Evolutionary conservation across 2,113 vertebrate genomes (phyloP).

Genomic region (Mohoua ochrocephala): DNA sequence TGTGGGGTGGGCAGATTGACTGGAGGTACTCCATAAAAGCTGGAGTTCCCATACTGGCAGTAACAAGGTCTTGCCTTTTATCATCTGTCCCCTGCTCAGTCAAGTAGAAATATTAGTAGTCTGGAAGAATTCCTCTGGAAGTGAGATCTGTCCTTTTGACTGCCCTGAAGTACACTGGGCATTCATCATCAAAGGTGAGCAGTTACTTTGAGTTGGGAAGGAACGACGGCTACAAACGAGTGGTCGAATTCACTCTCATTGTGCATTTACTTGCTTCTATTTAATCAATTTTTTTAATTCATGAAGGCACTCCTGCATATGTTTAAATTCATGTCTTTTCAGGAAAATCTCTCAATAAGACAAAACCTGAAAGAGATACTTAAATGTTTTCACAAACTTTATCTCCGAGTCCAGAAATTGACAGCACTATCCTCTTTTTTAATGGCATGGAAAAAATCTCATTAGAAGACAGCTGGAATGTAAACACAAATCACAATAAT

Average conservation of each 20-base stretch:
- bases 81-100: background rate
- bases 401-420: background rate
- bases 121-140: background rate
- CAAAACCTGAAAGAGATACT: background rate
- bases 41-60: accelerated
- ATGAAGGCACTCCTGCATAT: background rate
- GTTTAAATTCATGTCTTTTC: background rate
- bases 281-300: background rate
- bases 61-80: background rate
- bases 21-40: background rate
- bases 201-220: background rate
- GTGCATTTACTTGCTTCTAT: background rate
- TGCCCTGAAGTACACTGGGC: accelerated
- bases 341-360: background rate
- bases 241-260: background rate
- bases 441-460: background rate
- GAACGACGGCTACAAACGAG: accelerated
- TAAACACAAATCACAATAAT: conserved; percentile 60
- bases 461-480: conserved; percentile 43
- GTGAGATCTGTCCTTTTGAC: background rate
- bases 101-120: background rate
- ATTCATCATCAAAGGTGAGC: background rate
- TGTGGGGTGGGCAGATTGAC: background rate
- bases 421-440: background rate
- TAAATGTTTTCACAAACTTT: background rate